Evolutionary conservation across 1,140 invertebrate genomes (phyloP), one percentile per base, ranked within the genome.

Genomic region (Propsilocerus akamusi): DNA sequence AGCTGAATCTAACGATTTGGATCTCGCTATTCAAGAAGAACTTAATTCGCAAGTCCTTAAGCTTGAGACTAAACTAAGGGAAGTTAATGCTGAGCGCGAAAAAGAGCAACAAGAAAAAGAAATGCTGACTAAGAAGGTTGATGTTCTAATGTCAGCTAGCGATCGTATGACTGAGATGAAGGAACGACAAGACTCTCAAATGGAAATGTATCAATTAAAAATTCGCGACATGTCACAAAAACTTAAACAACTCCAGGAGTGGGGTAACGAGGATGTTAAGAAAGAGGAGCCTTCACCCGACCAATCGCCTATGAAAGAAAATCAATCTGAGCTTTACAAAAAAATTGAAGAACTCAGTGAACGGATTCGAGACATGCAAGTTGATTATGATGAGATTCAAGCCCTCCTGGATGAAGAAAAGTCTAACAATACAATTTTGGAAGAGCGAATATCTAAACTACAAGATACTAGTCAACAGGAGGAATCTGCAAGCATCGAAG

Each of bases 81-180:
- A 83, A 55, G 57, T 72, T 2, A 67, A 59, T 47, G 63, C 66
- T 32, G 75, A 78, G 41, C 56, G 73, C 8, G 73, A 72, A 24
- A 76, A 74, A 60, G 68, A 76, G 25, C 70, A 72, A 49, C 53
- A 58, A 0, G 83, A 87, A 52, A 83, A 78, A 57, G 76, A 79
- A 51, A 68, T 68, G 54, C 57, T 85, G 5, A 53, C 70, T 14
- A 84, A 86, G 56, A 73, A 75, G 61, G 72, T 87, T 48, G 84
- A 87, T 53, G 72, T 83, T 5, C 62, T 91, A 8, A 76, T 76
- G 3, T 70, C 76, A 17, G 81, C 82, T n/a, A 86, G 88, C 59
- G 82, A 87, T 28, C 72, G 76, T 47, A 73, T 86, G 54, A 62
- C 77, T 3, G 82, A 87, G 58, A 75, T 81, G 63, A 87, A 87